Base-by-base conservation (phyloP, 1,140 invertebrate species). In the Helicoverpa zea region DNA sequence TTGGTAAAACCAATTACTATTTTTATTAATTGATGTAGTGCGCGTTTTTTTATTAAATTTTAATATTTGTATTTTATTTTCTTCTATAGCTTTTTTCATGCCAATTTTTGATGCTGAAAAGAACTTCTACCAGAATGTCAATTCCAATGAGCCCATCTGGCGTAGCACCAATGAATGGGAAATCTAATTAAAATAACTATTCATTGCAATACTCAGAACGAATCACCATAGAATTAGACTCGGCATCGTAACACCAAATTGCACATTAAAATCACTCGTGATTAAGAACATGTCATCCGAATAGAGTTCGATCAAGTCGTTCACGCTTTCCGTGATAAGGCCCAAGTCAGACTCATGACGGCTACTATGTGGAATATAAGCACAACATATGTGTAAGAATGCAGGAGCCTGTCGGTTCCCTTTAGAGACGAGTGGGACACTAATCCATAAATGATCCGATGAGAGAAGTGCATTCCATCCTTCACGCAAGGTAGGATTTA, bases 1-100 rank as follows among this genome's bases (percentile, higher is more conserved):
- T 70, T 86, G 84, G 30, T 74, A 83, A 61, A 61, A 86, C 81
- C 83, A 86, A 54, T 84, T 79, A 56, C 54, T 61, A 1, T 80
- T 81, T 80, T 82, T 77, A 68, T 82, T 82, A 14, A 82, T 74
- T 12, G 4, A 12, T 7, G 13, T 14, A 12, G 70, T 47, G 2
- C 49, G n/a, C 2, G 29, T 76, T 47, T 80, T 76, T 68, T 81
- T 84, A 63, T 81, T 76, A 75, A 51, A 79, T 77, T 52, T 52
- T 52, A 52, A 52, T 52, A 52, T 52, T 52, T 52, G 51, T 79
- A 61, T 80, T 83, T 63, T 23, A 23, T 83, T 83, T 30, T 75
- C 63, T 76, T 79, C 23, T 13, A 83, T 61, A 12, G 76, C 78
- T 49, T 56, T 16, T 16, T 29, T 52, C 9, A 83, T 59, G 30